These are phyloP conservation scores for Hepsetus odoe DNA, from an alignment of 2,113 vertebrate species.

Conservation along the genomic window DNA sequence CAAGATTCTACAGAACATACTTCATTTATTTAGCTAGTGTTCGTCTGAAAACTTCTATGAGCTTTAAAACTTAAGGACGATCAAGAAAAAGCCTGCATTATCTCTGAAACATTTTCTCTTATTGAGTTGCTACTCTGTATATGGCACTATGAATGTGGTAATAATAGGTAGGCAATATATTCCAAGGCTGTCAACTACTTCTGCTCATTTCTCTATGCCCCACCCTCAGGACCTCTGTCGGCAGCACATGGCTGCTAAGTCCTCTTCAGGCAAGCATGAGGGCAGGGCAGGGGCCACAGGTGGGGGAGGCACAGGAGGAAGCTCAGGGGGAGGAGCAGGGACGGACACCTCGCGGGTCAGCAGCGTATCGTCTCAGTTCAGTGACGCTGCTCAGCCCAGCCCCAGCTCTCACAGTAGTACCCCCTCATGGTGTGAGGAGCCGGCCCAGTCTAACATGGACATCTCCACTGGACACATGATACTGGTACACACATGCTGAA, in stretches of 20 bases:
- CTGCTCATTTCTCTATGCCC: not conserved
- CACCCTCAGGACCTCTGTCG: constrained; percentile 89
- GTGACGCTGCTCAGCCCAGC: constrained; percentile 90
- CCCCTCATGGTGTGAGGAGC: constrained; percentile 96
- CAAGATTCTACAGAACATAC: too few relatives aligned
- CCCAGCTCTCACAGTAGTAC: constrained; percentile 98
- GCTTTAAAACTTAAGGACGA: too few relatives aligned
- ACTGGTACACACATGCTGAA: constrained; percentile 77
- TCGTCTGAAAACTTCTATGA: too few relatives aligned
- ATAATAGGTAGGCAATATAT: not conserved
- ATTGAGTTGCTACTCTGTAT: not conserved
- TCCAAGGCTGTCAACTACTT: too few relatives aligned
- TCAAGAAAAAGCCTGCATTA: too few relatives aligned
- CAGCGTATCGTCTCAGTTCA: constrained; percentile 98
- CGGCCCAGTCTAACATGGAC: constrained; percentile 97
- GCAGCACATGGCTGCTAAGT: constrained; percentile 96
- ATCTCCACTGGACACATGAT: constrained; percentile 99
- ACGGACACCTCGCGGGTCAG: constrained; percentile 89
- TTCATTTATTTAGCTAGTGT: too few relatives aligned
- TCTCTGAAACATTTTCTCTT: too few relatives aligned
- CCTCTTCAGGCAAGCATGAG: constrained; percentile 84
- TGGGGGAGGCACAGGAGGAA: constrained; percentile 50
- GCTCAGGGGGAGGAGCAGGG: constrained; percentile 55
- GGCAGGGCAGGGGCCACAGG: constrained; percentile 63
- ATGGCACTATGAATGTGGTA: not conserved